Evolutionary conservation across 2,797 vertebrate species (phyloP).

Genomic region (Melanotaenia pygmaea): DNA sequence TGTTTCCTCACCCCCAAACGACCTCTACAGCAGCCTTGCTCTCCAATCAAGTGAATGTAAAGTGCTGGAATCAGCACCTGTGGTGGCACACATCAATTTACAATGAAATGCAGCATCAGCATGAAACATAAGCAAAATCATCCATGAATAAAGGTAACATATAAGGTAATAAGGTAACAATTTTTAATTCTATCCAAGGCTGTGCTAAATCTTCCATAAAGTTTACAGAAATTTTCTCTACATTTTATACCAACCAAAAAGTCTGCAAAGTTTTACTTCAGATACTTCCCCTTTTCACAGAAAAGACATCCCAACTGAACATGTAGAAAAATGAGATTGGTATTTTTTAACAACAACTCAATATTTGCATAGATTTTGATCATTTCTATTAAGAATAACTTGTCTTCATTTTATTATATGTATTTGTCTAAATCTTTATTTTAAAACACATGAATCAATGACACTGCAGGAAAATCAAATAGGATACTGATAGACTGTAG

Average conservation of each 20-base stretch:
- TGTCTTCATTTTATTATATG: too few relatives aligned
- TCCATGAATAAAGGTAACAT: neutral
- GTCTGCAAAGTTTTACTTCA: neutral
- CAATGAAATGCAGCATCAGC: neutral
- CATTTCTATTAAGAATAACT: neutral
- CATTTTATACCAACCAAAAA: neutral
- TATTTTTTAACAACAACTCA: neutral
- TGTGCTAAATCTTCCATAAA: neutral
- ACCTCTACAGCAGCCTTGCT: conserved; percentile 78
- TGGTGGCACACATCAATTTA: neutral
- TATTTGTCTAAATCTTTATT: neutral
- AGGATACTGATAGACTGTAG: too few relatives aligned
- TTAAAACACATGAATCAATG: neutral
- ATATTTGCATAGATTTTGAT: neutral
- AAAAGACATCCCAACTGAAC: neutral
- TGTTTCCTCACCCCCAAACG: conserved; percentile 79
- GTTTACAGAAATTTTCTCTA: neutral
- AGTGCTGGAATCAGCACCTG: conserved; percentile 82
- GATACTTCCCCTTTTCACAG: conserved; percentile 45
- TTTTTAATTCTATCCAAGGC: too few relatives aligned
- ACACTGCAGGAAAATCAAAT: neutral
- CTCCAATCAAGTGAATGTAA: conserved; percentile 79
- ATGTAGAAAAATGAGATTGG: neutral
- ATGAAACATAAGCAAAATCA: neutral
- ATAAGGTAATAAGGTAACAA: too few relatives aligned